phyloP scores from a whole-genome alignment of 1,140 invertebrate genomes.

The Nixonia krombeini region DNA sequence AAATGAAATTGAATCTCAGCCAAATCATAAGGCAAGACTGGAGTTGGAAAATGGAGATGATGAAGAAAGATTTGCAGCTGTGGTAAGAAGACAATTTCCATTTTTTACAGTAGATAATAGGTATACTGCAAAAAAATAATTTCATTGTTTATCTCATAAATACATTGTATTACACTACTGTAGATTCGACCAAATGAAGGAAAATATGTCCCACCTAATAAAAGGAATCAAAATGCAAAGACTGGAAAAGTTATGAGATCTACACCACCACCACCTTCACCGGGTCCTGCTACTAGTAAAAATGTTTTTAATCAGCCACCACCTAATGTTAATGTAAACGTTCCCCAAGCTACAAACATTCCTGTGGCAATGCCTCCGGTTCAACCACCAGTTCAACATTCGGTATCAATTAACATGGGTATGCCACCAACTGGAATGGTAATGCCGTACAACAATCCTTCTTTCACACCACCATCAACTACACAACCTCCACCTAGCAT shows the following conservation, averaged over 20 bases:
- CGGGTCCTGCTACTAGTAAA: slow-evolving; percentile 59
- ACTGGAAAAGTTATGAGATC: slow-evolving; percentile 73
- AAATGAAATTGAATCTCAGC: slow-evolving; percentile 89
- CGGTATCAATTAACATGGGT: slow-evolving; percentile 63
- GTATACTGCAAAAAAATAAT: too few species aligned
- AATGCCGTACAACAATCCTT: slow-evolving; percentile 65
- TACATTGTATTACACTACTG: too few species aligned
- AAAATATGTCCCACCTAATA: slow-evolving; percentile 85
- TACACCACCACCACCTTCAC: slow-evolving; percentile 71
- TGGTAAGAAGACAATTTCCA: slow-evolving; percentile 70
- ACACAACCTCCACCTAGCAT: slow-evolving; percentile 60
- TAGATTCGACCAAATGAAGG: slow-evolving; percentile 62
- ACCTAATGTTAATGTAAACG: slow-evolving; percentile 60
- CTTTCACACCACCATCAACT: slow-evolving; percentile 63
- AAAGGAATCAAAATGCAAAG: slow-evolving; percentile 78
- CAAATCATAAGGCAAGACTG: slow-evolving; percentile 82
- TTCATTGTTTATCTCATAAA: too few species aligned
- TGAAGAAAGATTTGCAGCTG: slow-evolving; percentile 86
- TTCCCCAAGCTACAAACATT: slow-evolving; percentile 63
- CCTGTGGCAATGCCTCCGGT: slow-evolving; percentile 59
- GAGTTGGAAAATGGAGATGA: slow-evolving; percentile 94
- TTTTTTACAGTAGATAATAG: too few species aligned
- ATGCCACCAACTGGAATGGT: slow-evolving; percentile 68
- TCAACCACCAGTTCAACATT: slow-evolving; percentile 62
- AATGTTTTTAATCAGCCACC: slow-evolving; percentile 65